A percentile compares a stretch with the other conserved stretches of the same genome.
These are phyloP conservation scores for Pharmacophagus antenor DNA, from an alignment of 2,888 invertebrate species.

Conservation along the genomic window DNA sequence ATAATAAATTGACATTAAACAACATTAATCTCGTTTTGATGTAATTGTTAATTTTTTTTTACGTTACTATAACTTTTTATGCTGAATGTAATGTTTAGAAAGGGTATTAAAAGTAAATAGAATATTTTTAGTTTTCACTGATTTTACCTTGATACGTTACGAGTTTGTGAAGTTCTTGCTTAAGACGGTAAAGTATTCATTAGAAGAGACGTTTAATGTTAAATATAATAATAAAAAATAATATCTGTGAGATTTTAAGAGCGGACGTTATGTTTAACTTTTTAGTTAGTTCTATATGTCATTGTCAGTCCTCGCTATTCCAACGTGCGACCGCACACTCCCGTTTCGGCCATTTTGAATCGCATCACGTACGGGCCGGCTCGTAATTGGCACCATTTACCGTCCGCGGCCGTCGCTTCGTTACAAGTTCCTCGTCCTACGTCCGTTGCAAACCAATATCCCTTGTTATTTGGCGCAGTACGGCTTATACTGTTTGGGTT, in stretches of 20 bases:
- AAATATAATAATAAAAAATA: not conserved
- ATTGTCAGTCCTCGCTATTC: slow-evolving; percentile 46
- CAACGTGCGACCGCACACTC: slow-evolving; percentile 33
- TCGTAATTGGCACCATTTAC: slow-evolving; percentile 78
- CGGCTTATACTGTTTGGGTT: slow-evolving; percentile 13
- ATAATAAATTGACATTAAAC: no score
- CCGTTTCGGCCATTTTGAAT: slow-evolving; percentile 55
- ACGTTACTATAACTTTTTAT: no score
- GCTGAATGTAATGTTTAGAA: no score
- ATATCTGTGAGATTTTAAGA: not conserved
- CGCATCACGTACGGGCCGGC: slow-evolving; percentile 72
- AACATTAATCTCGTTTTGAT: no score
- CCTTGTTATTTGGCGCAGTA: slow-evolving; percentile 25
- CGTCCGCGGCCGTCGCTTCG: slow-evolving; percentile 56
- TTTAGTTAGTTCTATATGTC: not conserved
- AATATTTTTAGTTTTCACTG: no score
- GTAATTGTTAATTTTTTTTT: no score
- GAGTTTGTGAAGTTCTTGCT: not conserved
- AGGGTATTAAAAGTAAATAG: no score
- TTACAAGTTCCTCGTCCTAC: slow-evolving; percentile 46
- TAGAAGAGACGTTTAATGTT: not conserved
- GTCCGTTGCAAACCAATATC: slow-evolving; percentile 45
- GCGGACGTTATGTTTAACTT: not conserved
- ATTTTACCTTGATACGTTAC: no score
- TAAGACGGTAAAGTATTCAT: not conserved